Evolutionary conservation across 2,888 invertebrate species (phyloP).

Genomic region (Atherix ibis): DNA sequence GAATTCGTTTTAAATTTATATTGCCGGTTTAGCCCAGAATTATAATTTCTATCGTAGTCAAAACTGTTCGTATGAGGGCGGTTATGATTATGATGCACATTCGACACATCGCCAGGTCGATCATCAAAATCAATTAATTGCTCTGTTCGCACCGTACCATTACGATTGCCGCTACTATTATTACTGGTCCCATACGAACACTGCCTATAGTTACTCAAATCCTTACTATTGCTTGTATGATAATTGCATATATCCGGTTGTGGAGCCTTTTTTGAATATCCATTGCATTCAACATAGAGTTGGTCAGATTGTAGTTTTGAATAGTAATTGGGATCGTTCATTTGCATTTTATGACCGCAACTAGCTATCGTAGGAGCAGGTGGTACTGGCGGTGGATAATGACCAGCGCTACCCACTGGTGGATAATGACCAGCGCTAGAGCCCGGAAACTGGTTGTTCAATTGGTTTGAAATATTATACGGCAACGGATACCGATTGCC

Average conservation of each 20-base stretch:
- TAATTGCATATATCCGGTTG: constrained; percentile 9
- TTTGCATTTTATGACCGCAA: constrained; percentile 7
- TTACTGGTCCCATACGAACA: constrained; percentile 3
- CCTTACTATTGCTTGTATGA: constrained; percentile 6
- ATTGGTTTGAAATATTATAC: constrained; percentile 27
- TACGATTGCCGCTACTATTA: constrained; percentile 3
- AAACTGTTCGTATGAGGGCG: constrained; percentile 16
- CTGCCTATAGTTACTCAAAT: constrained; percentile 8
- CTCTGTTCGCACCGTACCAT: constrained; percentile 17
- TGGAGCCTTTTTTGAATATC: constrained; percentile 7
- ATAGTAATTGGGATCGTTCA: constrained; percentile 4
- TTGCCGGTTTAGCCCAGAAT: constrained; percentile 1
- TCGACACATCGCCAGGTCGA: constrained; percentile 13
- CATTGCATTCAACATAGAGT: constrained; percentile 9
- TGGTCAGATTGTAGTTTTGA: constrained; percentile 7
- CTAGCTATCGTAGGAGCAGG: constrained; percentile 4
- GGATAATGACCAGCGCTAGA: background rate
- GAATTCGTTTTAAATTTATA: constrained; percentile 7
- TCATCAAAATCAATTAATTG: constrained; percentile 29
- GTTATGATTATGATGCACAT: constrained; percentile 5
- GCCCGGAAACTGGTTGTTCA: constrained; percentile 13
- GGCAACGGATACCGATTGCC: constrained; percentile 31
- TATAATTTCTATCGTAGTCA: constrained; percentile 17
- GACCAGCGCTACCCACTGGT: constrained; percentile 1
- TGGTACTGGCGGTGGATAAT: constrained; percentile 6